These are phyloP conservation scores for Oscheius sp. DNA, from an alignment of 2,888 invertebrate genomes.

Conservation along the genomic window DNA sequence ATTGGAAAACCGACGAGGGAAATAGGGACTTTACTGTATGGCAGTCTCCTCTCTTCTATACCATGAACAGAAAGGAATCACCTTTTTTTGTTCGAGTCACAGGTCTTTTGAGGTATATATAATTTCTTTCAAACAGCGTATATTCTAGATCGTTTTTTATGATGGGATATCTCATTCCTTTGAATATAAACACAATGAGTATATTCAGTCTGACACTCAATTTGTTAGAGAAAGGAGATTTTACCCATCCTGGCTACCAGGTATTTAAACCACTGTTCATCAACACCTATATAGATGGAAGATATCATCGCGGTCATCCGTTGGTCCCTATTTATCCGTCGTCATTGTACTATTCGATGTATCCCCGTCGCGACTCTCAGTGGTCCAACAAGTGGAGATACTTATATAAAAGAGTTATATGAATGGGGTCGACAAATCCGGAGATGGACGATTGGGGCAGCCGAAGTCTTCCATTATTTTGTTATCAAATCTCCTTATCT, in stretches of 20 bases:
- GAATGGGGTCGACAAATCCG: constrained; percentile 66
- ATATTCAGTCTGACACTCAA: constrained; percentile 60
- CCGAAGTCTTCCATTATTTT: constrained; percentile 67
- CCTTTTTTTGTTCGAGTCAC: constrained; percentile 65
- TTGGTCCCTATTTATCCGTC: constrained; percentile 61
- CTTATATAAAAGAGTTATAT: constrained; percentile 58
- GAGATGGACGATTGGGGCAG: constrained; percentile 67
- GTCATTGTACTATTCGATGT: constrained; percentile 54
- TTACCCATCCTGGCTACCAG: constrained; percentile 61
- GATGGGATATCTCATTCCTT: constrained; percentile 65
- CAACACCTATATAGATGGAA: constrained; percentile 50
- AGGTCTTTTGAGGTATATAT: constrained; percentile 44
- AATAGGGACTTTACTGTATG: constrained; percentile 59
- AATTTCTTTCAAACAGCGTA: not conserved
- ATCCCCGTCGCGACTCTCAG: constrained; percentile 62
- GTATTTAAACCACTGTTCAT: not conserved
- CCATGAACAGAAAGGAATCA: constrained; percentile 59
- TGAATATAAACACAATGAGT: constrained; percentile 66
- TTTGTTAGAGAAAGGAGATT: constrained; percentile 60
- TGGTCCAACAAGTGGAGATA: constrained; percentile 53
- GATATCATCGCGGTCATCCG: constrained; percentile 64
- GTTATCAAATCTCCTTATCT: constrained; percentile 60
- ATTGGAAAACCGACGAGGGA: constrained; percentile 51
- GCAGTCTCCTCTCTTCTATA: constrained; percentile 66
- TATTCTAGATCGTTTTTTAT: constrained; percentile 45